phyloP scores from a whole-genome alignment of 2,888 invertebrate species.

The Trisateles emortualis region DNA sequence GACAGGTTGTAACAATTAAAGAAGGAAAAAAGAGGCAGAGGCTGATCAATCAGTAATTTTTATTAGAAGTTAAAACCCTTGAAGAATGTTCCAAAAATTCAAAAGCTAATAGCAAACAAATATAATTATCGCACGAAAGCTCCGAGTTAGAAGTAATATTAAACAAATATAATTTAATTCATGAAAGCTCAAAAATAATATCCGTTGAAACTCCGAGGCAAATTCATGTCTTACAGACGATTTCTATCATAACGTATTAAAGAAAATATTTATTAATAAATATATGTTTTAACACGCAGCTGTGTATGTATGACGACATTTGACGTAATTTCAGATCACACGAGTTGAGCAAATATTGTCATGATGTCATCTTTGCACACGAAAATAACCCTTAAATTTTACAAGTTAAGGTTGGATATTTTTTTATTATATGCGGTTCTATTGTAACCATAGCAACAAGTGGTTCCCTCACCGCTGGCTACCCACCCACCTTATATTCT shows the following conservation, averaged over 20 bases:
- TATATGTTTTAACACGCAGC: conserved; percentile 29
- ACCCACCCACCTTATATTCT: conserved; percentile 48
- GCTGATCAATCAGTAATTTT: too few species aligned
- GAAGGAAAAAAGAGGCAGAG: too few species aligned
- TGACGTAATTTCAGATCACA: conserved; percentile 53
- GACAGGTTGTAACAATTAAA: too few species aligned
- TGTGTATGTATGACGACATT: conserved; percentile 48
- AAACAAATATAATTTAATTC: not conserved
- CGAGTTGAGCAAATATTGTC: conserved; percentile 39
- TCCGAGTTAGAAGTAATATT: too few species aligned
- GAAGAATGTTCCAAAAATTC: too few species aligned
- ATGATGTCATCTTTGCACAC: conserved; percentile 13
- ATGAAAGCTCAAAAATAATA: conserved; percentile 1
- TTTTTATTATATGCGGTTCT: conserved; percentile 1
- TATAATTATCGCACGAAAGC: too few species aligned
- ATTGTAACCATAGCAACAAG: conserved; percentile 76
- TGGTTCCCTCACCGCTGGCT: conserved; percentile 56
- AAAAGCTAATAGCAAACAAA: too few species aligned
- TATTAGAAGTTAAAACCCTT: too few species aligned
- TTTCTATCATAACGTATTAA: conserved; percentile 7
- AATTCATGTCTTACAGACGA: conserved; percentile 4
- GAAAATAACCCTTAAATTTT: conserved; percentile 28
- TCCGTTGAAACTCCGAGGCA: not conserved
- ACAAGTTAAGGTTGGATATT: conserved; percentile 24
- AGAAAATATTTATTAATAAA: conserved; percentile 25